Evolutionary conservation across 2,797 vertebrate genomes (phyloP).

Genomic region (Aldrovandia affinis): DNA sequence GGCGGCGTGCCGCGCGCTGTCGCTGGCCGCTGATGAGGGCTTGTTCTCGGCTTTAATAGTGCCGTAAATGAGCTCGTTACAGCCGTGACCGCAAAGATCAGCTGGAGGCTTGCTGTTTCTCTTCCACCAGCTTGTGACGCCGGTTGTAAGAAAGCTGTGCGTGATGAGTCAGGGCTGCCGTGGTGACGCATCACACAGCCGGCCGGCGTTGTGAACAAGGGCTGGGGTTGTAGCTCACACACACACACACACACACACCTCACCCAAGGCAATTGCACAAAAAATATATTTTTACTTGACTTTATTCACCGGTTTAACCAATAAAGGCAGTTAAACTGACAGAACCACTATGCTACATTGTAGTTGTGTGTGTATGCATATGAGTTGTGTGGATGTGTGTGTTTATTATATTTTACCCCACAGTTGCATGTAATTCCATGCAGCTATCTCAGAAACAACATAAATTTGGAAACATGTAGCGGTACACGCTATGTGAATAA

Average conservation of each 20-base stretch:
- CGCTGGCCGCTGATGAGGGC: slow-evolving; percentile 8
- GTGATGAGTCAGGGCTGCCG: slow-evolving; percentile 19
- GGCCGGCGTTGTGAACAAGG: not conserved
- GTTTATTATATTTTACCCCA: not conserved
- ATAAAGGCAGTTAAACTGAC: slow-evolving; percentile 6
- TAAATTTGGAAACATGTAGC: not conserved
- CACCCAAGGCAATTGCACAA: not conserved
- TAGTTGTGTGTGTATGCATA: not conserved
- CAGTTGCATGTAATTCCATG: not conserved
- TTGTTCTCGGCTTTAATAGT: slow-evolving; percentile 1
- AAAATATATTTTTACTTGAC: not conserved
- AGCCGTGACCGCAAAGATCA: not conserved
- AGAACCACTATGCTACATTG: not conserved
- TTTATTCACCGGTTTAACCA: slow-evolving; percentile 5
- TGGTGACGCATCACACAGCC: not conserved
- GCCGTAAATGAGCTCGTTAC: slow-evolving; percentile 11
- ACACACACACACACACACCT: not conserved
- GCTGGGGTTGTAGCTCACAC: too few species aligned
- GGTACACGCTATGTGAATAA: not conserved
- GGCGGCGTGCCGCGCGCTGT: not conserved
- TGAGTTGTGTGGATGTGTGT: not conserved
- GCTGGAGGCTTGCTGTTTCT: not conserved
- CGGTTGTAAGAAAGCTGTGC: not conserved
- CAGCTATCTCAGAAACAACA: not conserved
- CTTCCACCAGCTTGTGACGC: not conserved